These are phyloP conservation scores for Patella pellucida DNA, from an alignment of 2,888 invertebrate species.

Conservation along the genomic window DNA sequence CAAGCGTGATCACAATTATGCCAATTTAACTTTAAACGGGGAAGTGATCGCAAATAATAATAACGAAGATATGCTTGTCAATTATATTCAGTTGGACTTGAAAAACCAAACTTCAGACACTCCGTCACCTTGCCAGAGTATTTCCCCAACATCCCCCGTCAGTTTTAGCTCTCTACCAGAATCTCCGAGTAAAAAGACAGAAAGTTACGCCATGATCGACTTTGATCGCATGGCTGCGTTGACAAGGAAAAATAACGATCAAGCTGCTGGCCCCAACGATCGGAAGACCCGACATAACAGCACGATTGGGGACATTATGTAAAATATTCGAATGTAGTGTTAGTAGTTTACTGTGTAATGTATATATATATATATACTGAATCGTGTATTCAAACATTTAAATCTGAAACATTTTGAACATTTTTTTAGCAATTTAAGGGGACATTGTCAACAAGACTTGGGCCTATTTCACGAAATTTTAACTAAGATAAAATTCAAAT, in stretches of 20 bases:
- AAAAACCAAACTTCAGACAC: constrained; percentile 45
- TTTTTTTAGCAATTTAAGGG: no score
- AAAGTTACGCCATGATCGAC: constrained; percentile 91
- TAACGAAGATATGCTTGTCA: constrained; percentile 43
- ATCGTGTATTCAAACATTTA: no score
- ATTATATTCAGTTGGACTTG: constrained; percentile 60
- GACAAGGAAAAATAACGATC: constrained; percentile 80
- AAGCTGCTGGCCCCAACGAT: constrained; percentile 77
- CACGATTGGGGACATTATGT: constrained; percentile 47
- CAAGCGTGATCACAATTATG: constrained; percentile 28
- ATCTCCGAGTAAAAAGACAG: constrained; percentile 57
- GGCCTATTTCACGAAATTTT: no score
- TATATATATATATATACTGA: no score
- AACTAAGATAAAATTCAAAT: no score
- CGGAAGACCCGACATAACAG: constrained; percentile 65
- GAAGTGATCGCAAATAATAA: constrained; percentile 8
- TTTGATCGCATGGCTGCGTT: constrained; percentile 93
- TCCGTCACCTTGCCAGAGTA: constrained; percentile 36
- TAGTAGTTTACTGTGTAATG: no score
- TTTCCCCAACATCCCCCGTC: constrained; percentile 52
- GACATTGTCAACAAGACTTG: no score
- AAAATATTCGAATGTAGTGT: no score
- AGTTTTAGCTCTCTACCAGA: constrained; percentile 53
- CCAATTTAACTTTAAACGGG: constrained; percentile 30
- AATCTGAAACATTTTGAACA: no score